Evolutionary conservation across 1,140 invertebrate genomes (phyloP).

Genomic region (Drosophila pseudoananassae): DNA sequence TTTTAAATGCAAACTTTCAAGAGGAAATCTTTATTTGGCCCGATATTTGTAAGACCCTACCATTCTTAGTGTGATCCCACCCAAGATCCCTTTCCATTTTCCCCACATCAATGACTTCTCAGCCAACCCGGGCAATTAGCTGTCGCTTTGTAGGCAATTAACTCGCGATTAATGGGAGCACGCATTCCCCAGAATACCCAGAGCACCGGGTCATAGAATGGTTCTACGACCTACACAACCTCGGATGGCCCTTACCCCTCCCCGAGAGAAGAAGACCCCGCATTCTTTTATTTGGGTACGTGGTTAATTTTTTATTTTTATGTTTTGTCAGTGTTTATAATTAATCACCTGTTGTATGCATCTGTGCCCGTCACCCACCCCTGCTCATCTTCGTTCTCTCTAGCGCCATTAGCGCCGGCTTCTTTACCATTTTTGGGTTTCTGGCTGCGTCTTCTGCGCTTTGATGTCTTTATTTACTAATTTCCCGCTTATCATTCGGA

Average conservation of each 20-base stretch:
- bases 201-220: slow-evolving; percentile 60
- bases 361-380: slow-evolving; percentile 21
- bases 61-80: no score
- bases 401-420: slow-evolving; percentile 79
- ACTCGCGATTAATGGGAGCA: slow-evolving; percentile 73
- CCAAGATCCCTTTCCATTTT: slow-evolving; percentile 3
- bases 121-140: slow-evolving; percentile 68
- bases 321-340: slow-evolving; percentile 82
- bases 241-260: slow-evolving; percentile 35
- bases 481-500: slow-evolving; percentile 80
- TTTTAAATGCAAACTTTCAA: no score
- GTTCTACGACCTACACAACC: slow-evolving; percentile 54
- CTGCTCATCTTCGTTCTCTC: slow-evolving; percentile 5
- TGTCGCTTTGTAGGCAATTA: slow-evolving; percentile 79
- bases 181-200: slow-evolving; percentile 31
- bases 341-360: slow-evolving; percentile 79
- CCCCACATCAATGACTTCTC: slow-evolving; percentile 37
- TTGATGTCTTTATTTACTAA: slow-evolving; percentile 83
- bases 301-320: slow-evolving; percentile 80
- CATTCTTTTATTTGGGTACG: slow-evolving; percentile 45
- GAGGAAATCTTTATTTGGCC: no score
- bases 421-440: slow-evolving; percentile 29
- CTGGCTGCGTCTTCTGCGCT: slow-evolving; percentile 65
- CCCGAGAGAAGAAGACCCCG: background rate
- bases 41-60: no score